Conservation (phyloP, 2,797 vertebrate genomes). For the Thaleichthys pacificus region DNA sequence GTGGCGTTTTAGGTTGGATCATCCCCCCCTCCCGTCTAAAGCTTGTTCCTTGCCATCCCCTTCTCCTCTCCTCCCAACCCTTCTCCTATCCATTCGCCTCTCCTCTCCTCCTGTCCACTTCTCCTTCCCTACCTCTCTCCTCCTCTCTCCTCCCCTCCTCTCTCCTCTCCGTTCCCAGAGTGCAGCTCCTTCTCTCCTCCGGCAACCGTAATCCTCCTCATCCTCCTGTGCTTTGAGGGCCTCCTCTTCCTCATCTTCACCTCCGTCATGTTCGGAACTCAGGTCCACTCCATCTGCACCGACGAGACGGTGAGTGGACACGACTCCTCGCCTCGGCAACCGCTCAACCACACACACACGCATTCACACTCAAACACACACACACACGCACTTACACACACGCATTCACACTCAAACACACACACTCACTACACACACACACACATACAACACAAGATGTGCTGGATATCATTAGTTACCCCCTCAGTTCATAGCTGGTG, state of each 20-base stretch:
- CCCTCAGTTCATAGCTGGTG: slow-evolving; percentile 27
- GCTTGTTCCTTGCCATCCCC: neutral
- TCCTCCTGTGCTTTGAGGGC: slow-evolving; percentile 94
- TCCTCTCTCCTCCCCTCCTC: neutral
- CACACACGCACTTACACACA: neutral
- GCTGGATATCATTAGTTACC: neutral
- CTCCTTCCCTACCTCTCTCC: slow-evolving; percentile 64
- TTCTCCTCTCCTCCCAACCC: slow-evolving; percentile 88
- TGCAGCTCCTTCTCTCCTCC: slow-evolving; percentile 96
- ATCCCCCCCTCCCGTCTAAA: neutral
- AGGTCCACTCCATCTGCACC: slow-evolving; percentile 95
- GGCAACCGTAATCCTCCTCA: slow-evolving; percentile 93
- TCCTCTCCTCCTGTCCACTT: slow-evolving; percentile 93
- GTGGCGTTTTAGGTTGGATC: too few species aligned
- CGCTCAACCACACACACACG: too few species aligned
- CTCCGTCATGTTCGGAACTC: slow-evolving; percentile 96
- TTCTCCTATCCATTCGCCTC: slow-evolving; percentile 77
- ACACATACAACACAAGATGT: neutral
- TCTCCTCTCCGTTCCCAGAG: slow-evolving; percentile 70
- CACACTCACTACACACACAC: too few species aligned
- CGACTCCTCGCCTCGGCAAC: too few species aligned
- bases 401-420: too few species aligned
- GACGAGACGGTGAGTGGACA: slow-evolving; percentile 90
- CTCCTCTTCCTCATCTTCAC: slow-evolving; percentile 98
- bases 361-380: too few species aligned